Evolutionary conservation across 2,888 invertebrate genomes (phyloP), one percentile per base, ranked within the genome.

Genomic region (Campopleginae sp.): DNA sequence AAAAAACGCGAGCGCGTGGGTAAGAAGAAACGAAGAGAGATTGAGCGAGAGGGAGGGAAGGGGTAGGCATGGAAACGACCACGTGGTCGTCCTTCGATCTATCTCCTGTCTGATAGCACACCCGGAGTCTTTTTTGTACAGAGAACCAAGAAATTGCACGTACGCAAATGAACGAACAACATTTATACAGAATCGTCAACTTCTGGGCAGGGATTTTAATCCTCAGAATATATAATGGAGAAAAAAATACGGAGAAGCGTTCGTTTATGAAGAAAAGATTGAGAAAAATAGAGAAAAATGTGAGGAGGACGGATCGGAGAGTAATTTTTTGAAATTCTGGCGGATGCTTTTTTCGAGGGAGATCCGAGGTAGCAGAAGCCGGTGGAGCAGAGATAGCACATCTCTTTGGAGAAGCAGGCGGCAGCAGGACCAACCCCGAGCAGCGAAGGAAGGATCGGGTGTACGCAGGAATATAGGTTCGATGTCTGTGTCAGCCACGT

Each of bases 291-390:
- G 66, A 51, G 66, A 65, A 33, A 65, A 74, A 84, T 84, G 85
- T 86, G 84, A 86, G 23, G 8, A 58, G 38, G 66, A 82, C 88
- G 89, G 84, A 77, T 83, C 87, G 88, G 90, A 88, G 88, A 88
- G 86, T 89, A 90, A 91, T 89, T 92, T 92, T 91, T 90, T 90
- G 91, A 91, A 91, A 91, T 92, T 92, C 91, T 92, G 89, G 91
- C 90, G 88, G 88, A 61, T 5, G 23, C 58, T 89, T 88, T 89
- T 86, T 87, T 86, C 65, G 88, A 87, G 89, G 80, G 63, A 79
- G 75, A 78, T 42, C 38, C 31, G 70, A 66, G 44, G 77, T n/a
- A 38, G 54, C n/a, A 44, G 63, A 71, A 61, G 71, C 63, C n/a
- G 70, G 58, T 27, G 77, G 58, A 77, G 77, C 65, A 12, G 61